These are phyloP conservation scores for Theocolax elegans DNA, from an alignment of 1,140 invertebrate genomes.

Conservation along the genomic window DNA sequence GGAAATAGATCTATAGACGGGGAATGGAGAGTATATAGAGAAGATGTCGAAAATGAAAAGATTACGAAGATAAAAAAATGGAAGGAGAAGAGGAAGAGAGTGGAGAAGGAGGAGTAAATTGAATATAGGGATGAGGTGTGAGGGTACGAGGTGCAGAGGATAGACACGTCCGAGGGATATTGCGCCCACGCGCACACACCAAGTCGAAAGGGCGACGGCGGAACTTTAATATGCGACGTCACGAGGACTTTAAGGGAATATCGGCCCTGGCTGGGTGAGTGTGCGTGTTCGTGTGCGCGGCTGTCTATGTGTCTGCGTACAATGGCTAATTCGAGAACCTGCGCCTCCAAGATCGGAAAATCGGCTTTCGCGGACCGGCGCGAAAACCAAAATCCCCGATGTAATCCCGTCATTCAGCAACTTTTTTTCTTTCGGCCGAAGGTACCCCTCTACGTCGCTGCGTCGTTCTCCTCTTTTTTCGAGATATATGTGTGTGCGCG, in stretches of 20 bases:
- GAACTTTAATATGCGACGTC: conserved; percentile 64
- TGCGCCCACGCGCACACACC: conserved; percentile 27
- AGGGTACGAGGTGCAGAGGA: conserved; percentile 46
- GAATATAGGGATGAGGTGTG: conserved; percentile 51
- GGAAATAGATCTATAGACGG: neutral
- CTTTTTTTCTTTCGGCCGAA: conserved; percentile 42
- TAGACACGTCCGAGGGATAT: no score
- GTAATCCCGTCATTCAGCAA: conserved; percentile 65
- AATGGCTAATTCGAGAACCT: conserved; percentile 61
- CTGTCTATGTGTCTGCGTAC: conserved; percentile 46
- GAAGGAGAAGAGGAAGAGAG: conserved; percentile 14
- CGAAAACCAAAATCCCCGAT: conserved; percentile 67
- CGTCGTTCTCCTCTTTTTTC: neutral
- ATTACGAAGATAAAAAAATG: conserved; percentile 26
- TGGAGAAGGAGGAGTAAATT: conserved; percentile 43
- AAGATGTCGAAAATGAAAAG: conserved; percentile 12
- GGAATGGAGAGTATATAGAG: neutral
- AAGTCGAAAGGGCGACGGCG: conserved; percentile 56
- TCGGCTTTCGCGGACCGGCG: conserved; percentile 65
- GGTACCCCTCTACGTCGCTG: neutral
- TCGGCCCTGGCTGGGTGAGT: neutral
- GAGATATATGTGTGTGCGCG: neutral
- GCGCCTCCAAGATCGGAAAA: conserved; percentile 64
- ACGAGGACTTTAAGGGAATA: conserved; percentile 49
- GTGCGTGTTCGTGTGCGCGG: conserved; percentile 34